A percentile compares a stretch with the other conserved stretches of the same genome.
Evolutionary conservation across 2,888 invertebrate genomes (phyloP).

Genomic region (Rhagophthalmus giganteus): DNA sequence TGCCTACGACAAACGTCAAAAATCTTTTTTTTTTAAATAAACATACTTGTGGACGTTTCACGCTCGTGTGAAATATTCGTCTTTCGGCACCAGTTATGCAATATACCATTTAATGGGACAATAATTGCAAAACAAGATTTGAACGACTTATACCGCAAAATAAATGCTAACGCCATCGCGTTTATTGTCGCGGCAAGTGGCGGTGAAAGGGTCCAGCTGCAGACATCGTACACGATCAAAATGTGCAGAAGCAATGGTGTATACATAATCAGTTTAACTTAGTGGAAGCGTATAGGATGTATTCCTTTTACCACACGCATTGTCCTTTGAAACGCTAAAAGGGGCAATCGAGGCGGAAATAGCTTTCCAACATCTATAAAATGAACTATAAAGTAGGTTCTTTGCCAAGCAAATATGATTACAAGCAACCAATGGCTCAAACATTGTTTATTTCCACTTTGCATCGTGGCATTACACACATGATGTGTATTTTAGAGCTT

Average conservation of each 20-base stretch:
- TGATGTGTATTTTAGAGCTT: conserved; percentile 28
- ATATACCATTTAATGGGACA: no score
- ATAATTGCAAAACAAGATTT: no score
- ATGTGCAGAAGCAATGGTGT: conserved; percentile 48
- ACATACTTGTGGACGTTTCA: no score
- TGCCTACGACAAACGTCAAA: no score
- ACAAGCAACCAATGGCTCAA: conserved; percentile 49
- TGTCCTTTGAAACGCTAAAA: conserved; percentile 53
- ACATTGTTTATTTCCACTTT: conserved; percentile 47
- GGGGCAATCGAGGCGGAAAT: conserved; percentile 52
- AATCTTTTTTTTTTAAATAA: not conserved
- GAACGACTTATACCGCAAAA: no score
- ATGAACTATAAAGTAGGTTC: conserved; percentile 52
- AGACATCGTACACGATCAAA: conserved; percentile 30
- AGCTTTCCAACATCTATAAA: conserved; percentile 48
- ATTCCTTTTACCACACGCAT: conserved; percentile 53
- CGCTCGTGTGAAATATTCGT: no score
- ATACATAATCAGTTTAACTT: conserved; percentile 48
- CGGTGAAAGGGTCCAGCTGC: conserved; percentile 16
- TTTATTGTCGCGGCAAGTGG: conserved; percentile 11
- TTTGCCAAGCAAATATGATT: conserved; percentile 52
- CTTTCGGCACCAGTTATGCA: no score
- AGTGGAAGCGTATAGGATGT: conserved; percentile 51
- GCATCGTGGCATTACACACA: conserved; percentile 28
- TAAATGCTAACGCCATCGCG: not conserved